phyloP scores from a whole-genome alignment of 2,888 invertebrate species.

The Crossocerus cetratus region DNA sequence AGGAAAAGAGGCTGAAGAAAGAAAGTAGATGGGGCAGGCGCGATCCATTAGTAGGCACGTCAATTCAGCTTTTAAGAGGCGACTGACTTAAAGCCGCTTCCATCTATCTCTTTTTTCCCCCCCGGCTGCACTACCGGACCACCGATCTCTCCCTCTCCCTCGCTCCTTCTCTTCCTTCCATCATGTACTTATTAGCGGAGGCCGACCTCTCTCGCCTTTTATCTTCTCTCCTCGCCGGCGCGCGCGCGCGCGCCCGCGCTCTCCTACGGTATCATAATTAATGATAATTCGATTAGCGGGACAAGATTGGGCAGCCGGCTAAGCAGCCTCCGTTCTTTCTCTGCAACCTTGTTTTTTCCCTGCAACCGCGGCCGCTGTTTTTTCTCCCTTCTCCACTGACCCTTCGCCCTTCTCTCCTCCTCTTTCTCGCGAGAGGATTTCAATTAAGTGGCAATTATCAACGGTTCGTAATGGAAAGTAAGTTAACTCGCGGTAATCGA shows the following conservation, averaged over 20 bases:
- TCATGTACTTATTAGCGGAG: constrained; percentile 56
- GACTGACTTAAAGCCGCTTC: constrained; percentile 71
- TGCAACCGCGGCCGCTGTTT: constrained; percentile 1
- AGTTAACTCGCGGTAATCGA: too few relatives aligned
- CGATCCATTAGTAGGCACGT: constrained; percentile 77
- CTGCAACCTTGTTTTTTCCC: constrained; percentile 12
- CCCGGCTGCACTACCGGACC: background rate
- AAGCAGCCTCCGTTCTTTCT: constrained; percentile 53
- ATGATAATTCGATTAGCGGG: constrained; percentile 74
- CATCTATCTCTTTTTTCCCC: constrained; percentile 50
- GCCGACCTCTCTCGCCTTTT: constrained; percentile 46
- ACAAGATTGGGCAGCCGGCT: constrained; percentile 66
- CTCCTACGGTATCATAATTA: constrained; percentile 70
- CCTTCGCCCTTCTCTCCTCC: constrained; percentile 16
- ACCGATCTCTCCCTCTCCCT: background rate
- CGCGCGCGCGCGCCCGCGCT: constrained; percentile 3
- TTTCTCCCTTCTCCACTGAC: constrained; percentile 1
- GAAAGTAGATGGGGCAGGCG: constrained; percentile 65
- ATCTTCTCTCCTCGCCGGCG: constrained; percentile 38
- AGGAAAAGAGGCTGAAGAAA: constrained; percentile 58
- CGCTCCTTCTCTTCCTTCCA: constrained; percentile 23
- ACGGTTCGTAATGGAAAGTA: background rate
- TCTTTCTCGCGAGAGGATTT: constrained; percentile 3
- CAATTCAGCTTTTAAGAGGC: constrained; percentile 74
- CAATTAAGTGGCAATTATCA: background rate